Percentiles rank a stretch among this genome's conserved stretches.
phyloP scores from a whole-genome alignment of 1,140 invertebrate species.

The Penaeus japonicus region DNA sequence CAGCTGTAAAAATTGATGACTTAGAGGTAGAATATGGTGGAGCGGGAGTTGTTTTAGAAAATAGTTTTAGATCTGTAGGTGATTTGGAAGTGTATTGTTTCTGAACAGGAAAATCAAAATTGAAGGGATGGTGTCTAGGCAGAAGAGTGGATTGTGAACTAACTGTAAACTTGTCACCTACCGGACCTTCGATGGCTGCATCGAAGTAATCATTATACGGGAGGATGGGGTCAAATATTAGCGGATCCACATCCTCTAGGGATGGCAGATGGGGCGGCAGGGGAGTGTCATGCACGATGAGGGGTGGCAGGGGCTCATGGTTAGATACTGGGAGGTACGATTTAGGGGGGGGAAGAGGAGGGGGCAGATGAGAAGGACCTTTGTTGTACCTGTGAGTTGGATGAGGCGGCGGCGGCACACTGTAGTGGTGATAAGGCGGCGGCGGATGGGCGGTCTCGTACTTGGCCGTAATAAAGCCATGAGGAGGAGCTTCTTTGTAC shows the following conservation, averaged over 20 bases:
- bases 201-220: conserved; percentile 20
- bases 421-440: background rate
- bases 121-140: background rate
- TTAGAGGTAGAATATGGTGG: background rate
- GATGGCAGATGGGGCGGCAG: conserved; percentile 11
- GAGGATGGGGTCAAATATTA: background rate
- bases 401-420: background rate
- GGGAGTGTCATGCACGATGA: background rate
- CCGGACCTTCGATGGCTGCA: background rate
- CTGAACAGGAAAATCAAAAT: background rate
- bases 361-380: background rate
- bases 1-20: conserved; percentile 14
- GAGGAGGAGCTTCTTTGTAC: conserved; percentile 24
- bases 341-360: background rate
- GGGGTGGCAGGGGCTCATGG: background rate
- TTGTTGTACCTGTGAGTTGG: conserved; percentile 11
- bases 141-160: background rate
- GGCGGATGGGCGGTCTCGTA: background rate
- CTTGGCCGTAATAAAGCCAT: conserved; percentile 41
- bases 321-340: too few relatives aligned
- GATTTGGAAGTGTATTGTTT: background rate
- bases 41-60: background rate
- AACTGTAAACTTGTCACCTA: conserved; percentile 6
- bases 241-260: conserved; percentile 8
- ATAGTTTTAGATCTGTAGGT: background rate